Base-by-base conservation (phyloP, 2,888 invertebrate genomes). In the Acanthococcus lagerstroemiae region DNA sequence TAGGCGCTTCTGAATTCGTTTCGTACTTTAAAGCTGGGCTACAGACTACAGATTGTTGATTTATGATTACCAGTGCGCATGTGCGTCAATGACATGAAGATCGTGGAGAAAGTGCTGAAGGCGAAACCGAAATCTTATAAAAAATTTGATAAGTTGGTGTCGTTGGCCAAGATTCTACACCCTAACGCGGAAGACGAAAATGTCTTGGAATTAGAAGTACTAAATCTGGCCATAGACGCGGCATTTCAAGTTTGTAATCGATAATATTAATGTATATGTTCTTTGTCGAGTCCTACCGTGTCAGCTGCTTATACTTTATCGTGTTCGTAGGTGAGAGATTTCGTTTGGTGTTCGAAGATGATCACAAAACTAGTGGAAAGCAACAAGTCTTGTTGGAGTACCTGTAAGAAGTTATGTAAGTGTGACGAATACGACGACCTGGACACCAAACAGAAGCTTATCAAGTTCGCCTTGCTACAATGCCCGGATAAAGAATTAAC, bases 101-200 rank as follows among this genome's bases (percentile, higher is more conserved):
- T 63, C 15, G 54, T 63, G n/a, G 63, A 63, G 22, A 63, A 63
- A 63, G 63, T 63, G 9, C 24, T 63, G 9, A 54, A 63, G 3
- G 22, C 17, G 21, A 54, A 63, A 21, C 63, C 63, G 21, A 63
- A 2, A 22, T 26, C 52, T 12, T 63, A 63, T 25, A 63, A 63
- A 17, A 63, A 63, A 4, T n/a, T 63, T 9, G 63, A 63, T 37
- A 50, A 52, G 4, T 50, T 63, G 1, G 54, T 63, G 15, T 63
- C 52, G 0, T 25, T 63, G 12, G 63, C 63, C 21, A 52, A 54
- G 24, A 63, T 30, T 24, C 25, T 63, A 15, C 48, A 63, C 21
- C n/a, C n/a, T n/a, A 12, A 48, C 2, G 63, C 52, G 30, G n/a
- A 26, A 7, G 24, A 37, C n/a, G 52, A 5, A 22, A 25, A 26